Percentiles rank a stretch among this genome's conserved stretches.
phyloP scores from a whole-genome alignment of 2,888 invertebrate genomes.

The Argyresthia albistria region DNA sequence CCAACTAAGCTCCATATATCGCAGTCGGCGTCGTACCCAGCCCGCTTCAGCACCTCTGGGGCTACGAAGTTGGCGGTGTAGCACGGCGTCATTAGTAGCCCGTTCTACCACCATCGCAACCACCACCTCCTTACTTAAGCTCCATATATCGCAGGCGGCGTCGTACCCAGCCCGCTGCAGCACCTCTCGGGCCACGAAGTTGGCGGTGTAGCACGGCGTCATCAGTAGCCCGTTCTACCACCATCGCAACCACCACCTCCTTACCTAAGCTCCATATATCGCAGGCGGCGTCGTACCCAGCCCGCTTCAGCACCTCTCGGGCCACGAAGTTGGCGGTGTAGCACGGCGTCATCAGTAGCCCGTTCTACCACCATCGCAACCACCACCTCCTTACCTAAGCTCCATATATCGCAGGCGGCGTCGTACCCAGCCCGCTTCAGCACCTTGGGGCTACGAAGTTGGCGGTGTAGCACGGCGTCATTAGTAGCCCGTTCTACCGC shows the following conservation, averaged over 20 bases:
- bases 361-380: too few relatives aligned
- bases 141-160: constrained; percentile 99
- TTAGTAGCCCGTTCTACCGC: too few relatives aligned
- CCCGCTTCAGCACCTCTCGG: constrained; percentile 95
- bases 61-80: constrained; percentile 99
- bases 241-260: too few relatives aligned
- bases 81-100: constrained; percentile 99
- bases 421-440: constrained; percentile 98
- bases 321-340: constrained; percentile 99
- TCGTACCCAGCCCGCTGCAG: constrained; percentile 98
- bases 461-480: constrained; percentile 99
- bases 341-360: too few relatives aligned
- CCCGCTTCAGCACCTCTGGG: constrained; percentile 95
- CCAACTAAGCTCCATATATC: constrained; percentile 99
- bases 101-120: too few relatives aligned
- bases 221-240: constrained; percentile 98
- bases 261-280: constrained; percentile 97
- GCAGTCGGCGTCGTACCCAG: constrained; percentile 98
- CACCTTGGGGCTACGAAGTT: constrained; percentile 98
- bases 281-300: constrained; percentile 98
- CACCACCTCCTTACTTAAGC: constrained; percentile 79
- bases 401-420: constrained; percentile 99
- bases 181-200: constrained; percentile 98
- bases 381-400: constrained; percentile 82
- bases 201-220: constrained; percentile 99